phyloP scores from a whole-genome alignment of 2,797 vertebrate species.

The Amblyraja radiata region DNA sequence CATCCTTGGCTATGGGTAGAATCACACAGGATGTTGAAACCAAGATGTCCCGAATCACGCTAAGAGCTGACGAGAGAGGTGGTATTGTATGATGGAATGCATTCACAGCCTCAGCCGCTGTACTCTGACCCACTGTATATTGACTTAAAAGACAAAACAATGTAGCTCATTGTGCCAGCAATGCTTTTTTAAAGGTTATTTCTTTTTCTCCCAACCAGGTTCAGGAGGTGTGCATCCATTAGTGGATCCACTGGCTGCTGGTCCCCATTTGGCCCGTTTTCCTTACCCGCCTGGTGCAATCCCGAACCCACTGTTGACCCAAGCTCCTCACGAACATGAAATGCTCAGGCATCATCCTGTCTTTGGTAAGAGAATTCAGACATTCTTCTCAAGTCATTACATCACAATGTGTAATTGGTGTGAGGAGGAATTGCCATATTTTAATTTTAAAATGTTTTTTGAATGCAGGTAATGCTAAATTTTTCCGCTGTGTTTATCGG shows the following conservation, averaged over 20 bases:
- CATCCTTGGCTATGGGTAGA: background rate
- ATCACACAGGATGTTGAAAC: background rate
- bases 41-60: background rate
- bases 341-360: slow-evolving; percentile 98
- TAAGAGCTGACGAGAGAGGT: background rate
- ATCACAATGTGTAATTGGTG: background rate
- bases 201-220: slow-evolving; percentile 54
- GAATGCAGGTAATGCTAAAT: background rate
- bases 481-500: too few relatives aligned
- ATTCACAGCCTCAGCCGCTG: background rate
- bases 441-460: background rate
- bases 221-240: slow-evolving; percentile 83
- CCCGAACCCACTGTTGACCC: slow-evolving; percentile 86
- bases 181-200: background rate
- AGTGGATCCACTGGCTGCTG: slow-evolving; percentile 82
- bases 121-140: background rate
- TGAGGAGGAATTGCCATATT: background rate
- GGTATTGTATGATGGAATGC: background rate
- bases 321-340: slow-evolving; percentile 92
- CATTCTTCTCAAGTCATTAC: background rate
- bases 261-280: slow-evolving; percentile 92
- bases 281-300: slow-evolving; percentile 93
- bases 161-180: background rate
- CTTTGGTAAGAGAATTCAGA: slow-evolving; percentile 69
- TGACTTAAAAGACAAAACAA: background rate